Evolutionary conservation across 2,113 vertebrate species (phyloP).

Genomic region (Neogale vison): DNA sequence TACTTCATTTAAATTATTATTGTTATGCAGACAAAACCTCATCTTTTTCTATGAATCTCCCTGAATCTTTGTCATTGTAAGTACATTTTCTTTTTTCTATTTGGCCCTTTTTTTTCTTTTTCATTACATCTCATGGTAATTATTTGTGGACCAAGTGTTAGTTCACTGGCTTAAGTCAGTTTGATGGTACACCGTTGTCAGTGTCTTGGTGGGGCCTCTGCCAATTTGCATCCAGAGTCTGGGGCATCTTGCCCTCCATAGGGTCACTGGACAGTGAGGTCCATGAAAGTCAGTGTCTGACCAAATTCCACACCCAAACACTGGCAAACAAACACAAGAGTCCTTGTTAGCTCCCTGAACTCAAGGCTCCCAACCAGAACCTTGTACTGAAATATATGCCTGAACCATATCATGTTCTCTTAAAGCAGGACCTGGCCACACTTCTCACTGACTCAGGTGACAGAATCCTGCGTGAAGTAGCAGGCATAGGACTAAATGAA

Average conservation of each 20-base stretch:
- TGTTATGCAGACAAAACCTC: neutral
- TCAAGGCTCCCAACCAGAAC: neutral
- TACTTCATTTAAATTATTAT: neutral
- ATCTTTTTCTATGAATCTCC: constrained; percentile 6
- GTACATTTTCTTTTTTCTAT: neutral
- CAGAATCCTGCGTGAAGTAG: neutral
- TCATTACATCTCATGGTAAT: neutral
- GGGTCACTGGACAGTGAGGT: neutral
- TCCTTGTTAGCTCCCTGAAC: neutral
- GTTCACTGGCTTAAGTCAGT: neutral
- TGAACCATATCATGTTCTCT: neutral
- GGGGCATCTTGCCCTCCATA: neutral
- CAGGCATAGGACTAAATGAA: neutral
- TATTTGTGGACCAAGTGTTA: neutral
- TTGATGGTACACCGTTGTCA: neutral
- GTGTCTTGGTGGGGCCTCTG: neutral
- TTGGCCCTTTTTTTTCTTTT: neutral
- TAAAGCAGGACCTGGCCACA: neutral
- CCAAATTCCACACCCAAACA: neutral
- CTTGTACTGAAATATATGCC: neutral
- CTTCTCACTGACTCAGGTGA: neutral
- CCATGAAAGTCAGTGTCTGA: neutral
- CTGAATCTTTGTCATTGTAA: neutral
- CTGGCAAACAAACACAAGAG: neutral
- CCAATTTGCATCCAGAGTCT: neutral